Evolutionary conservation across 2,888 invertebrate genomes (phyloP).

Genomic region (Caradrina clavipalpis): DNA sequence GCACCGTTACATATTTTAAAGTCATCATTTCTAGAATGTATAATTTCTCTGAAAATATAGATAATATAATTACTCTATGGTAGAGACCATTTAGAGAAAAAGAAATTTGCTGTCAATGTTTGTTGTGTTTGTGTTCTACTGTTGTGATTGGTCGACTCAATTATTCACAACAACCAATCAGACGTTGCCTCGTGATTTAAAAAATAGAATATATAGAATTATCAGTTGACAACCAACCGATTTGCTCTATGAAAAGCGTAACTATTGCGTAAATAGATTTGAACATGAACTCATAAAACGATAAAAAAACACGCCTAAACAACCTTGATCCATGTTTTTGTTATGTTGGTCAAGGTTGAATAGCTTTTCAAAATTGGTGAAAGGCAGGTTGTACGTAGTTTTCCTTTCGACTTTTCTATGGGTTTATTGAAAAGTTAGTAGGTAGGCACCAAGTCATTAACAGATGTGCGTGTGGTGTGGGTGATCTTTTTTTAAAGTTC

Average conservation of each 20-base stretch:
- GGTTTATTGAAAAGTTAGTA: neutral
- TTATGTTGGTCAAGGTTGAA: slow-evolving; percentile 42
- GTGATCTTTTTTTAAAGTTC: no score
- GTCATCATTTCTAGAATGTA: no score
- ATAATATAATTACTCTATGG: no score
- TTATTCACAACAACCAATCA: neutral
- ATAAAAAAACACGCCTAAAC: slow-evolving; percentile 9
- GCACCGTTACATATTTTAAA: no score
- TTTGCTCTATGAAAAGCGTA: neutral
- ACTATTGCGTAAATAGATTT: neutral
- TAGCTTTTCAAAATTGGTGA: slow-evolving; percentile 32
- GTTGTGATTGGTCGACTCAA: neutral
- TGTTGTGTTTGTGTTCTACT: neutral
- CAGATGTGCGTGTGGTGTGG: no score
- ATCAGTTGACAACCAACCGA: neutral
- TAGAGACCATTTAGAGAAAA: neutral
- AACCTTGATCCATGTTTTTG: slow-evolving; percentile 36
- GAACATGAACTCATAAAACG: slow-evolving; percentile 23
- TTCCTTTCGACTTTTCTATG: neutral
- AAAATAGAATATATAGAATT: neutral
- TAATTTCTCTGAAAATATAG: no score
- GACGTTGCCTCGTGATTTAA: neutral
- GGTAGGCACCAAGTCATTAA: no score
- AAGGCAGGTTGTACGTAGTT: neutral
- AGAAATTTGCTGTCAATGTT: neutral